phyloP scores from a whole-genome alignment of 2,888 invertebrate genomes.

The Morpho achilles region DNA sequence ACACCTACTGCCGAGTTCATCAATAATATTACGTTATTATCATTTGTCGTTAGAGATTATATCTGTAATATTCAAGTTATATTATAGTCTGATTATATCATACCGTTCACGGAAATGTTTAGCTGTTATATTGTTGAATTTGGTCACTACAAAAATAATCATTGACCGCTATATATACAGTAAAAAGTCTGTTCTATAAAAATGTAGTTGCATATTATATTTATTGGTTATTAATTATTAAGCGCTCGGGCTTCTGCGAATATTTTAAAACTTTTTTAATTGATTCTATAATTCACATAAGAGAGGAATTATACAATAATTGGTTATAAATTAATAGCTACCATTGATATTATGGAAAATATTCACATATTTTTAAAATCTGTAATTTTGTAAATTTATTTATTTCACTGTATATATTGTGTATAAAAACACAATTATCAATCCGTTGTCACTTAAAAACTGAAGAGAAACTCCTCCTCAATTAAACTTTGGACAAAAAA shows the following conservation, averaged over 20 bases:
- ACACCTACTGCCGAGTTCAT: slow-evolving; percentile 42
- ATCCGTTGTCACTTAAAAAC: no score
- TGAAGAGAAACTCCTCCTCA: no score
- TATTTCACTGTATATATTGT: no score
- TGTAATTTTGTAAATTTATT: no score
- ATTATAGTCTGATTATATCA: slow-evolving; percentile 29
- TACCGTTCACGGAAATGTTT: slow-evolving; percentile 24
- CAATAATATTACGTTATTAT: slow-evolving; percentile 32
- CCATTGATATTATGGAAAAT: no score
- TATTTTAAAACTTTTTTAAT: neutral
- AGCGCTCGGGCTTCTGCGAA: slow-evolving; percentile 19
- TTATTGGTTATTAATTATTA: slow-evolving; percentile 12
- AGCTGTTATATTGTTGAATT: slow-evolving; percentile 30
- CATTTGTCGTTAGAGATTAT: slow-evolving; percentile 43
- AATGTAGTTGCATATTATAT: slow-evolving; percentile 14
- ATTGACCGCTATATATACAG: slow-evolving; percentile 21
- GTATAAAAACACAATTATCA: no score
- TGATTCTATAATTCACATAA: neutral
- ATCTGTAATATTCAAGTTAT: slow-evolving; percentile 42
- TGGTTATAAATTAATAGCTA: no score
- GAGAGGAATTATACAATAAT: no score
- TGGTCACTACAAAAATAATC: slow-evolving; percentile 26
- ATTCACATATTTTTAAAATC: no score
- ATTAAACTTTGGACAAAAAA: no score
- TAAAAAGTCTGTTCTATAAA: slow-evolving; percentile 18